Conservation (phyloP, 2,888 invertebrate genomes). For the Calliopum simillimum region DNA sequence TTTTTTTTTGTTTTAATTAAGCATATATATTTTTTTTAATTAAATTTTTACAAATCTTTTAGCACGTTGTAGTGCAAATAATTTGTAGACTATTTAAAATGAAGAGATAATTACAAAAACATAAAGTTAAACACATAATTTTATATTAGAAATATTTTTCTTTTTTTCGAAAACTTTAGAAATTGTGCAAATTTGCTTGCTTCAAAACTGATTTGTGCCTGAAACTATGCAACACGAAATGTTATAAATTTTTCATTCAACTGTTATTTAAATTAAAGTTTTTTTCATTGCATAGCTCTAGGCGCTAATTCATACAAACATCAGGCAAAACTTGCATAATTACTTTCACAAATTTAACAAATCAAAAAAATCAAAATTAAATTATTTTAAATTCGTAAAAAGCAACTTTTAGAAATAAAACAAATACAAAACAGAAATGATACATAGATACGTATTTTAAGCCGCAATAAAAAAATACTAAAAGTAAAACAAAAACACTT, state of each 20-base stretch:
- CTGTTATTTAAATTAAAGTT: no score
- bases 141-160: no score
- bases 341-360: no score
- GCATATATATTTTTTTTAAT: neutral
- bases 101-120: slow-evolving; percentile 4
- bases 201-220: no score
- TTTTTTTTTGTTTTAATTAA: slow-evolving; percentile 5
- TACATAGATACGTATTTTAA: slow-evolving; percentile 32
- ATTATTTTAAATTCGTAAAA: slow-evolving; percentile 29
- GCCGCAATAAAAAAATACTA: slow-evolving; percentile 16
- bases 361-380: neutral
- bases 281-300: no score
- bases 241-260: no score
- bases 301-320: no score
- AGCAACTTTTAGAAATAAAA: slow-evolving; percentile 32
- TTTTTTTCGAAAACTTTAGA: no score
- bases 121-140: neutral
- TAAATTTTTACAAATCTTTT: slow-evolving; percentile 24
- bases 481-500: slow-evolving; percentile 7
- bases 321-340: no score
- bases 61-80: slow-evolving; percentile 42
- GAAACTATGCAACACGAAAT: no score
- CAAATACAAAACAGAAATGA: slow-evolving; percentile 24
- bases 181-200: no score
- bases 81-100: slow-evolving; percentile 20